A percentile compares a stretch with the other conserved stretches of the same genome.
Conservation (phyloP, 2,113 vertebrate species). For the Syrrhaptes paradoxus region DNA sequence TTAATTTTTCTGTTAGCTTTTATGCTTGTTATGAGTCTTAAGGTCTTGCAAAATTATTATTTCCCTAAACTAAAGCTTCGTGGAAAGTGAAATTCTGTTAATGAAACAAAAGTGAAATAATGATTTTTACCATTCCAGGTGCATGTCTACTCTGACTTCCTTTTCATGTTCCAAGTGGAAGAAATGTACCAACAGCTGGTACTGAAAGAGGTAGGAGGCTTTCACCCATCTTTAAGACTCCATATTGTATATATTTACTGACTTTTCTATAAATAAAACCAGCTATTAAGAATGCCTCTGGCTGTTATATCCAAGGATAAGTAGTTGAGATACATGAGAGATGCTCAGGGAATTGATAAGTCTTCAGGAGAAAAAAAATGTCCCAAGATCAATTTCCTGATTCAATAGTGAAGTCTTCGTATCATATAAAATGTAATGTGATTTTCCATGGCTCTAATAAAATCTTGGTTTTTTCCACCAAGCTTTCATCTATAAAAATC, state of each 20-base stretch:
- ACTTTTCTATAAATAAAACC: neutral
- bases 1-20: neutral
- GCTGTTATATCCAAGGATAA: neutral
- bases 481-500: slow-evolving; percentile 62
- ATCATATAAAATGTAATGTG: slow-evolving; percentile 44
- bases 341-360: neutral
- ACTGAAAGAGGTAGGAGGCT: neutral
- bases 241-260: neutral
- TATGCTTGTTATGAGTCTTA: neutral
- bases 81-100: neutral
- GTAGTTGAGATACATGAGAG: neutral
- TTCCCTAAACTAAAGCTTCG: neutral
- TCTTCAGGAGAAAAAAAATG: neutral
- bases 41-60: neutral
- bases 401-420: slow-evolving; percentile 3
- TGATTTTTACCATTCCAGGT: neutral
- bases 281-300: neutral
- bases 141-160: neutral
- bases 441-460: slow-evolving; percentile 56
- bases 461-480: slow-evolving; percentile 40
- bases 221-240: neutral
- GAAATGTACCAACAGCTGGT: neutral
- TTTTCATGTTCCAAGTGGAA: neutral
- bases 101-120: neutral
- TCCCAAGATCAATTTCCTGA: slow-evolving; percentile 35